phyloP scores from a whole-genome alignment of 1,140 invertebrate genomes.

The Pachypeltis micranthus region DNA sequence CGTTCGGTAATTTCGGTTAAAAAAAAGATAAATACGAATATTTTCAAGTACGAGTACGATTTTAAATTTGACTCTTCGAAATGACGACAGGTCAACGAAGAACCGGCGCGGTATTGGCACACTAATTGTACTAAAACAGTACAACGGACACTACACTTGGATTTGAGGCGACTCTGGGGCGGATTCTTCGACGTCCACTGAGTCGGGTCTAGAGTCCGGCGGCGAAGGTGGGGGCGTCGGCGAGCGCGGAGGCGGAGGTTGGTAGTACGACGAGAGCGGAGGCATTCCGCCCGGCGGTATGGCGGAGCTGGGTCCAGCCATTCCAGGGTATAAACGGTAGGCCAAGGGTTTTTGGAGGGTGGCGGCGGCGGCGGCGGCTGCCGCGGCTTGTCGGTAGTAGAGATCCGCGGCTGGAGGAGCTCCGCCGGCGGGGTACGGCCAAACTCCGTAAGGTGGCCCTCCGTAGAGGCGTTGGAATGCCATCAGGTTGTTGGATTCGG shows the following conservation, averaged over 20 bases:
- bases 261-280: slow-evolving; percentile 12
- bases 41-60: not conserved
- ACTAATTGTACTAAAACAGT: not conserved
- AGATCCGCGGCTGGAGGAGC: slow-evolving; percentile 48
- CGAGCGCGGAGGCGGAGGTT: slow-evolving; percentile 21
- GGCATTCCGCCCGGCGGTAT: slow-evolving; percentile 38
- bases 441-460: slow-evolving; percentile 51
- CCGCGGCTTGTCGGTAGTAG: slow-evolving; percentile 62
- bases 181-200: slow-evolving; percentile 30
- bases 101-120: slow-evolving; percentile 1
- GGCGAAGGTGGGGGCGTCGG: slow-evolving; percentile 23
- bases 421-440: slow-evolving; percentile 36
- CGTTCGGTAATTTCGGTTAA: not conserved
- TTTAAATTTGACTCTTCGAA: not conserved
- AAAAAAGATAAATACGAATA: not conserved
- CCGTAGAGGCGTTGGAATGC: slow-evolving; percentile 90
- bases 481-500: slow-evolving; percentile 92
- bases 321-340: slow-evolving; percentile 58
- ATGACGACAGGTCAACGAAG: not conserved
- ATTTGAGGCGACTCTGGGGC: slow-evolving; percentile 25
- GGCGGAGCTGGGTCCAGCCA: slow-evolving; percentile 45
- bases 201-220: slow-evolving; percentile 28
- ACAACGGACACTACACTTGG: slow-evolving; percentile 23
- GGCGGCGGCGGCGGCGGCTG: slow-evolving; percentile 49
- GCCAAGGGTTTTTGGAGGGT: slow-evolving; percentile 79